Percentiles rank a stretch among this genome's conserved stretches.
Conservation (phyloP, 2,888 invertebrate species). For the Autographa gamma region DNA sequence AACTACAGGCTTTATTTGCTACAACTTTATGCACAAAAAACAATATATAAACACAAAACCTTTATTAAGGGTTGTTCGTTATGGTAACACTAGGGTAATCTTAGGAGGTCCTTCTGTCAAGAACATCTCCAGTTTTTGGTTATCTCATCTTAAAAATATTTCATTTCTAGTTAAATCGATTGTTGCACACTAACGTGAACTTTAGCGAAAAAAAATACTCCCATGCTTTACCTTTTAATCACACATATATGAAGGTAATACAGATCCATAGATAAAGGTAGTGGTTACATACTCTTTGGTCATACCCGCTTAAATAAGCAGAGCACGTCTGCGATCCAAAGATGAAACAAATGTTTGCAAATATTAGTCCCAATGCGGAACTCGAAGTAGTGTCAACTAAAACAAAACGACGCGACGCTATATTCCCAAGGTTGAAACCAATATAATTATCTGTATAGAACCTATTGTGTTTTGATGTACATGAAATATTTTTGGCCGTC, state of each 20-base stretch:
- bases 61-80: no score
- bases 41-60: no score
- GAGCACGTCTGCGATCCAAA: conserved; percentile 36
- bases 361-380: conserved; percentile 46
- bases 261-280: neutral
- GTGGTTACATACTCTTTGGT: neutral
- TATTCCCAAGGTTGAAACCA: conserved; percentile 36
- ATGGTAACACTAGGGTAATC: no score
- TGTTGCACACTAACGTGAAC: no score
- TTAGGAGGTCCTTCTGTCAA: no score
- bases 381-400: conserved; percentile 25
- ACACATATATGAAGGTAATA: no score
- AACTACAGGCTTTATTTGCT: neutral
- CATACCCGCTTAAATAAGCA: conserved; percentile 1
- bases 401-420: conserved; percentile 15
- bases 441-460: conserved; percentile 14
- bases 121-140: no score
- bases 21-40: no score
- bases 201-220: no score
- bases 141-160: no score
- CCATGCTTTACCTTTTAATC: no score
- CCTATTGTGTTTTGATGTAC: neutral
- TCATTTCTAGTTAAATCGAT: no score
- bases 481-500: conserved; percentile 3
- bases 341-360: conserved; percentile 36